A percentile compares a stretch with the other conserved stretches of the same genome.
These are phyloP conservation scores for Hipparchia sbordonii DNA, from an alignment of 2,888 invertebrate genomes.

Conservation along the genomic window DNA sequence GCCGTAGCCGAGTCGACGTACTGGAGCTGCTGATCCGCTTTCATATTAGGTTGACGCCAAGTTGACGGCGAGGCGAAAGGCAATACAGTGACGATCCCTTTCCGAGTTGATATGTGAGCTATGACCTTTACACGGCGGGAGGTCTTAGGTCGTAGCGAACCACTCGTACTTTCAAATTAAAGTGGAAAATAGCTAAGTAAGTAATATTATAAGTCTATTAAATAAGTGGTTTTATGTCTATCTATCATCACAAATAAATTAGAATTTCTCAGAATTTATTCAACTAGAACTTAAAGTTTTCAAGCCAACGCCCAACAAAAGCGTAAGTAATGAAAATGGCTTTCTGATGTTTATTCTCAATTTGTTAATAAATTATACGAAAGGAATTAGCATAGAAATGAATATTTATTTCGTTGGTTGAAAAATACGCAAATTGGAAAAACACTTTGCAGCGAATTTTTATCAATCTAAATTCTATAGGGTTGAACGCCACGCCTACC, in stretches of 20 bases:
- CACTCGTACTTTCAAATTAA: background rate
- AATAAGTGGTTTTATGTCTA: too few species aligned
- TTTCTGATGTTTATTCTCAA: slow-evolving; percentile 32
- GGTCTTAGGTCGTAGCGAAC: too few species aligned
- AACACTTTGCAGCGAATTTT: slow-evolving; percentile 8
- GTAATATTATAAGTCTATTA: too few species aligned
- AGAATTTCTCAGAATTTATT: slow-evolving; percentile 9
- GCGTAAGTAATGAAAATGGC: slow-evolving; percentile 28
- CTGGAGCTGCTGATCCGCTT: too few species aligned
- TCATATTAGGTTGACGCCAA: too few species aligned
- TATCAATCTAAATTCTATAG: background rate
- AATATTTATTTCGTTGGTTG: slow-evolving; percentile 28
- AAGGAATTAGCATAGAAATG: slow-evolving; percentile 28
- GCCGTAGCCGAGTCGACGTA: too few species aligned
- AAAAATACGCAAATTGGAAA: slow-evolving; percentile 13
- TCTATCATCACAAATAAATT: slow-evolving; percentile 3
- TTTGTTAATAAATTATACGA: slow-evolving; percentile 26
- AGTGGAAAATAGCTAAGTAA: background rate
- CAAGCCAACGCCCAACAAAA: slow-evolving; percentile 18
- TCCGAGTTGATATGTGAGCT: too few species aligned
- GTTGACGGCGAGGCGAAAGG: too few species aligned
- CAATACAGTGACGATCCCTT: too few species aligned
- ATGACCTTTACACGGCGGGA: too few species aligned
- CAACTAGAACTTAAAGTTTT: slow-evolving; percentile 2
- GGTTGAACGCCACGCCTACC: too few species aligned